A percentile compares a stretch with the other conserved stretches of the same genome.
phyloP scores from a whole-genome alignment of 2,888 invertebrate genomes.

The Lydus trimaculatus region DNA sequence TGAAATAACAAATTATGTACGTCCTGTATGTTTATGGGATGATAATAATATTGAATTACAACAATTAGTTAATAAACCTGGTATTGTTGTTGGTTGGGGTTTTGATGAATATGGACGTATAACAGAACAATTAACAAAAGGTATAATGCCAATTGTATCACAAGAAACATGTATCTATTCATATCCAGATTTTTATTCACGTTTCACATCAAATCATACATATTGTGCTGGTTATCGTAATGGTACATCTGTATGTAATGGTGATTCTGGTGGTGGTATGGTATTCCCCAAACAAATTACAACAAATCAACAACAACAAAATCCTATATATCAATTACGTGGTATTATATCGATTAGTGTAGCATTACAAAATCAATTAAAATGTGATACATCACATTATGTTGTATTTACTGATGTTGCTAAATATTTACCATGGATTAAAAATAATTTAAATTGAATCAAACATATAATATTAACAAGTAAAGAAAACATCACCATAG shows the following conservation, averaged over 20 bases:
- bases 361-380: slow-evolving; percentile 64
- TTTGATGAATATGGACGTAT: slow-evolving; percentile 67
- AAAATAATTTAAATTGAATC: slow-evolving; percentile 1
- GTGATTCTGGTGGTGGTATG: slow-evolving; percentile 53
- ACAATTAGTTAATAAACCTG: slow-evolving; percentile 46
- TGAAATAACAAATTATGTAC: slow-evolving; percentile 53
- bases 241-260: slow-evolving; percentile 66
- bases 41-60: slow-evolving; percentile 38
- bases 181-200: slow-evolving; percentile 67
- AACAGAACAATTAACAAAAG: slow-evolving; percentile 66
- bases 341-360: slow-evolving; percentile 68
- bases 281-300: neutral
- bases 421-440: slow-evolving; percentile 26
- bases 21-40: slow-evolving; percentile 56
- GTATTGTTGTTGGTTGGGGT: slow-evolving; percentile 61
- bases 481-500: neutral
- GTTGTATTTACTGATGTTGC: slow-evolving; percentile 27
- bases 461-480: neutral
- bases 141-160: slow-evolving; percentile 68
- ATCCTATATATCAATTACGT: slow-evolving; percentile 50
- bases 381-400: slow-evolving; percentile 55
- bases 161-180: slow-evolving; percentile 68
- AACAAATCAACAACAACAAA: slow-evolving; percentile 19
- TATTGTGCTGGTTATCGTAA: slow-evolving; percentile 62
- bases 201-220: slow-evolving; percentile 66